phyloP scores from a whole-genome alignment of 2,888 invertebrate genomes.

The Prenolepis imparis region DNA sequence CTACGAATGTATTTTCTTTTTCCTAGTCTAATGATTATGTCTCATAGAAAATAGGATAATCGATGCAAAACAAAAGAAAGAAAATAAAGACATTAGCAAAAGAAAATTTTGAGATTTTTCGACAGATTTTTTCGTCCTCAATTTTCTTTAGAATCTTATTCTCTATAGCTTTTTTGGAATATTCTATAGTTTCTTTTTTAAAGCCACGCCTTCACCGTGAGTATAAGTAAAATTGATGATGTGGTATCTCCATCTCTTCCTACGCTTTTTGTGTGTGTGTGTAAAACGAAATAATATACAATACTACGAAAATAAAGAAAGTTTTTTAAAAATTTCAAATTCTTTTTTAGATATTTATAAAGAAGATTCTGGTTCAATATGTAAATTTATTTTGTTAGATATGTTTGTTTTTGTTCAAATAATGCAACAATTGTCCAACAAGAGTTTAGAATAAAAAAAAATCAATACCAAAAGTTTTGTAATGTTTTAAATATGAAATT shows the following conservation, averaged over 20 bases:
- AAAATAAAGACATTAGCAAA: background rate
- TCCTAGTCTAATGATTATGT: background rate
- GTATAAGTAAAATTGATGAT: no score
- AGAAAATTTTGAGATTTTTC: no score
- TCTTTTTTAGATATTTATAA: background rate
- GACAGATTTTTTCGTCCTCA: no score
- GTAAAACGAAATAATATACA: background rate
- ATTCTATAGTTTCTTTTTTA: no score
- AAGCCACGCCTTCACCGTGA: no score
- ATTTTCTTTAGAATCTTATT: no score
- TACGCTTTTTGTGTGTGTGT: conserved; percentile 1
- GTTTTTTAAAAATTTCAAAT: conserved; percentile 1
- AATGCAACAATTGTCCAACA: background rate
- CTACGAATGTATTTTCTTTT: background rate
- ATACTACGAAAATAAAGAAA: background rate
- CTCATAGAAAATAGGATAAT: background rate
- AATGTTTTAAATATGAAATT: background rate
- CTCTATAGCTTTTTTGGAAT: no score
- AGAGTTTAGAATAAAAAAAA: background rate
- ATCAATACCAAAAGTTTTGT: background rate
- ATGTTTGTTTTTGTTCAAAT: background rate
- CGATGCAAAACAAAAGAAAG: background rate
- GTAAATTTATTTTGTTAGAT: background rate
- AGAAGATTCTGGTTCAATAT: background rate
- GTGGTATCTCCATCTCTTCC: background rate